Evolutionary conservation across 2,113 vertebrate genomes (phyloP).

Genomic region (Nibea albiflora): DNA sequence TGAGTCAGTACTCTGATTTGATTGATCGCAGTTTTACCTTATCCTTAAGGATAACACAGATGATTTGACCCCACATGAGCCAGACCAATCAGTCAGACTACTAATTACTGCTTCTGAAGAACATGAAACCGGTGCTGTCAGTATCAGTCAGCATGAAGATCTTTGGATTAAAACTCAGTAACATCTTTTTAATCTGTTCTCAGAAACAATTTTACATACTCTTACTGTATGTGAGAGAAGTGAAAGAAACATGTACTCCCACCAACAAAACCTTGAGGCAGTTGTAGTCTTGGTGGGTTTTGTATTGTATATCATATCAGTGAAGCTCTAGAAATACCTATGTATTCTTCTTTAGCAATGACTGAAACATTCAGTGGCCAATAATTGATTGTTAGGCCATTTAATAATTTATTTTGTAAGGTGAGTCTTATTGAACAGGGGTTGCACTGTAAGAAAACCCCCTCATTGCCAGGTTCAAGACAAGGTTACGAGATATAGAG

Average conservation of each 20-base stretch:
- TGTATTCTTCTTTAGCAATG: not conserved
- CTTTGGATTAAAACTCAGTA: not conserved
- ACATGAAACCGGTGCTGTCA: not conserved
- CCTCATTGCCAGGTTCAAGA: not conserved
- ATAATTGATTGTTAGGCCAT: not conserved
- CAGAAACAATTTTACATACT: not conserved
- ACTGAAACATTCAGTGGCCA: not conserved
- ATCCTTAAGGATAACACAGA: not conserved
- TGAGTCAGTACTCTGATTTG: not conserved
- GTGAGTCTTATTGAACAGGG: not conserved
- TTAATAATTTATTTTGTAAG: not conserved
- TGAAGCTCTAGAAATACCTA: not conserved
- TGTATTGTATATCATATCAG: too few relatives aligned
- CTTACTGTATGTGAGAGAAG: conserved; percentile 1
- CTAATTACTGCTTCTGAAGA: not conserved
- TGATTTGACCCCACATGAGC: not conserved
- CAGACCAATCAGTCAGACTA: not conserved
- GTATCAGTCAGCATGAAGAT: too few relatives aligned
- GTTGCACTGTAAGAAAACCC: not conserved
- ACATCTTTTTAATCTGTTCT: conserved; percentile 2
- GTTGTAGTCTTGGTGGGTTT: not conserved
- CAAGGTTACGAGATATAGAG: not conserved
- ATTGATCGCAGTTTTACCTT: too few relatives aligned
- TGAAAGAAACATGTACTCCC: not conserved
- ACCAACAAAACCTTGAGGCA: not conserved